phyloP scores from a whole-genome alignment of 1,140 invertebrate genomes.

The Paraescarpia echinospica region DNA sequence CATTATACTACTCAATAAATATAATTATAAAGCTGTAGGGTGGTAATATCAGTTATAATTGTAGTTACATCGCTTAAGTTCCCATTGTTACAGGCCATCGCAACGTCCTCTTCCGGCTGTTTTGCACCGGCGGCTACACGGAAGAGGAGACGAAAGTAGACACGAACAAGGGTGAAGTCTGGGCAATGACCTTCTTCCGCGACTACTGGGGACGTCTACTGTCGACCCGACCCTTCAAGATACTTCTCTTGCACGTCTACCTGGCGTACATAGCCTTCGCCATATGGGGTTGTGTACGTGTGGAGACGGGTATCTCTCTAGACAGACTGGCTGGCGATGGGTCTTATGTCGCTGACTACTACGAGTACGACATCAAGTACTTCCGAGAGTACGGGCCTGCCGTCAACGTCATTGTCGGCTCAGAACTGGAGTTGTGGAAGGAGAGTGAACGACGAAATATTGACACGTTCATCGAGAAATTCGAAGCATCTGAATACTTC shows the following conservation, averaged over 20 bases:
- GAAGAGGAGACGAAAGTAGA: background rate
- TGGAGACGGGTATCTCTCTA: background rate
- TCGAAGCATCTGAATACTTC: background rate
- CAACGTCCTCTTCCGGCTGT: background rate
- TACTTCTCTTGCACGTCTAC: background rate
- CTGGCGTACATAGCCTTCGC: background rate
- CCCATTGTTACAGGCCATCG: background rate
- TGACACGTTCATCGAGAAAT: background rate
- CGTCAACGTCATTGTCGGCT: background rate
- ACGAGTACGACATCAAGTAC: background rate
- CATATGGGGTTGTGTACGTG: constrained; percentile 7
- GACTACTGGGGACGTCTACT: constrained; percentile 5
- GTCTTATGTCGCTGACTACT: background rate
- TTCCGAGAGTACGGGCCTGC: background rate
- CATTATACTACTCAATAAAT: too few relatives aligned
- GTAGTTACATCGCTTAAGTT: too few relatives aligned
- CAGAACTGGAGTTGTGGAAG: background rate
- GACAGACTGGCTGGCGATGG: background rate
- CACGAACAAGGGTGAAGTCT: background rate
- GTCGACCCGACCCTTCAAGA: background rate
- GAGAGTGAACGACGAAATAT: background rate
- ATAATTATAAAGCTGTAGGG: too few relatives aligned
- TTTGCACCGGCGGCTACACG: background rate
- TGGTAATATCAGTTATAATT: too few relatives aligned
- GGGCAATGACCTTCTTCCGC: constrained; percentile 5